Evolutionary conservation across 2,113 vertebrate species (phyloP), one percentile per base, ranked within the genome.

Genomic region (Anolis sagrei): DNA sequence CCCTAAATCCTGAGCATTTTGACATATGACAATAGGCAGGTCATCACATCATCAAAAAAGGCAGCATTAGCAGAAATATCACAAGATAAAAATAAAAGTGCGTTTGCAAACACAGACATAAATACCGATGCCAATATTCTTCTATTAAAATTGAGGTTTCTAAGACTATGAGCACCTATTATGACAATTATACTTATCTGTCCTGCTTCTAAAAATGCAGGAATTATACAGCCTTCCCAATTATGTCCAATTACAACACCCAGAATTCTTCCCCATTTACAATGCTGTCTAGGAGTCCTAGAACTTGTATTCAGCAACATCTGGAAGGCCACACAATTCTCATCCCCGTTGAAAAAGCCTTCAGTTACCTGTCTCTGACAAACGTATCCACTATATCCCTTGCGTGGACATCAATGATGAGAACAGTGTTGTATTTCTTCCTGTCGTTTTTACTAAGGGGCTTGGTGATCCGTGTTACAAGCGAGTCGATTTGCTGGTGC

Each of bases 371-470:
- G 95, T 97, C 95, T 70, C 97, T 94, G 69, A 99, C 97, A 4
- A 99, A 98, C 0, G 85, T 94, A 64, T 99, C 98, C 0, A 99
- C 97, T 25, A 99, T 98, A 92, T 99, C 99, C 77, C 99, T 96
- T 58, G 98, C 98, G 0, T 99, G 99, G 68, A 99, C 98, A 0
- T 99, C 98, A 2, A 99, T 98, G 95, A 99, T 99, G 18, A 99
- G 98, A 3, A 98, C 97, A 0, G 98, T 98, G 94, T 99, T 99
- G 87, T 98, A 97, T 77, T 99, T 99, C 54, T 97, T 97, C 34
- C 98, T 89, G 95, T 99, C 97, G 0, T 99, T 99, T 79, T 89
- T 97, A 91, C 95, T 97, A 90, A 99, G 90, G 7, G 97, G 96
- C 82, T 82, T 93, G 11, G 95, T 96, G 83, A 99, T 98, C 32